These are phyloP conservation scores for Ophthalmolycus amberensis DNA, from an alignment of 2,113 vertebrate species.

Conservation along the genomic window DNA sequence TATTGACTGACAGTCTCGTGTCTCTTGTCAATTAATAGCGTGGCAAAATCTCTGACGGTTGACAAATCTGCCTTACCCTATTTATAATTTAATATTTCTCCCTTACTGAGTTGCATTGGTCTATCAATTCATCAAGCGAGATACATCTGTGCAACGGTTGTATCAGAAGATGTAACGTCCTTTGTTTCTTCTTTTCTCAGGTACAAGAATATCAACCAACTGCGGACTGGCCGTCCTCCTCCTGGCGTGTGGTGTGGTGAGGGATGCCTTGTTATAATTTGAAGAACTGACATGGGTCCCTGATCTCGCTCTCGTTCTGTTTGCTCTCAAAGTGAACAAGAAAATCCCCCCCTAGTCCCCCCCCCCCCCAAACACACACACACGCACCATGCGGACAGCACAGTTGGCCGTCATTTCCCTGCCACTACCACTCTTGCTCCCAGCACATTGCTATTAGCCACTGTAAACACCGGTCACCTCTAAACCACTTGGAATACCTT, in stretches of 20 bases:
- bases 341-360: slow-evolving; percentile 52
- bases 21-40: not conserved
- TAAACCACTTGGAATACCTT: slow-evolving; percentile 83
- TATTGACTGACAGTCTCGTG: not conserved
- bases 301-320: slow-evolving; percentile 49
- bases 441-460: slow-evolving; percentile 88
- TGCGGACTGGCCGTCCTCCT: slow-evolving; percentile 93
- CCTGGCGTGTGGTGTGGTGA: slow-evolving; percentile 91
- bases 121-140: not conserved
- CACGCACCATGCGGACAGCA: slow-evolving; percentile 86
- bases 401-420: slow-evolving; percentile 88
- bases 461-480: slow-evolving; percentile 86
- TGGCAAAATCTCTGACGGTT: not conserved
- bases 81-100: not conserved
- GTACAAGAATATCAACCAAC: slow-evolving; percentile 94
- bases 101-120: not conserved
- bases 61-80: not conserved
- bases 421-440: slow-evolving; percentile 86
- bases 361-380: not conserved
- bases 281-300: slow-evolving; percentile 89
- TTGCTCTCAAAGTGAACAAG: slow-evolving; percentile 90
- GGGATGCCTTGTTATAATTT: slow-evolving; percentile 94
- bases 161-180: not conserved
- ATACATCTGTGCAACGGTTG: not conserved
- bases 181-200: slow-evolving; percentile 84